A percentile compares a stretch with the other conserved stretches of the same genome.
Evolutionary conservation across 2,888 invertebrate genomes (phyloP).

Genomic region (Apeira syringaria): DNA sequence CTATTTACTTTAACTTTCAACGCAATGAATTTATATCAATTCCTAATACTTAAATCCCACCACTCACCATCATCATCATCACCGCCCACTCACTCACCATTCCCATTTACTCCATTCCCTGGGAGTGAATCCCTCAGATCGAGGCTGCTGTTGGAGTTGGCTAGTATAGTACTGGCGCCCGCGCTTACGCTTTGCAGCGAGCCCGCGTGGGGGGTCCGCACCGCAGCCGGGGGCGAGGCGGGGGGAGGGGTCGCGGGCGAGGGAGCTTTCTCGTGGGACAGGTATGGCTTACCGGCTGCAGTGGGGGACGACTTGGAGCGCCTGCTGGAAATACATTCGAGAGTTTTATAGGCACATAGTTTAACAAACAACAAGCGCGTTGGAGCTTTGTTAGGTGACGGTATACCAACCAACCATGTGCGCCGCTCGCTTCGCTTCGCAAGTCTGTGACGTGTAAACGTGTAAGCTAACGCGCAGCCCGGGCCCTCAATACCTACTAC

Average conservation of each 20-base stretch:
- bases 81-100: neutral
- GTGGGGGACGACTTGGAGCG: slow-evolving; percentile 49
- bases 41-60: too few species aligned
- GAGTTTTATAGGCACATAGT: too few species aligned
- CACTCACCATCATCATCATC: too few species aligned
- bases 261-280: slow-evolving; percentile 43
- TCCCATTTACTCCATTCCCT: slow-evolving; percentile 12
- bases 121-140: slow-evolving; percentile 45
- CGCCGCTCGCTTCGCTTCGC: too few species aligned
- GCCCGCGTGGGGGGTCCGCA: slow-evolving; percentile 44
- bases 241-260: slow-evolving; percentile 29
- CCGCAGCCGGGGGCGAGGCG: slow-evolving; percentile 18
- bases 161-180: slow-evolving; percentile 84
- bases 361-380: too few species aligned
- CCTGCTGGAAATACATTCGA: slow-evolving; percentile 18
- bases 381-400: too few species aligned
- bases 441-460: too few species aligned
- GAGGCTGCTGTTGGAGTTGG: slow-evolving; percentile 74
- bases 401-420: too few species aligned
- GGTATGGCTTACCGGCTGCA: slow-evolving; percentile 34
- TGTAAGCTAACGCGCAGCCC: too few species aligned
- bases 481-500: too few species aligned
- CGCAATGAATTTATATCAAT: too few species aligned
- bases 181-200: slow-evolving; percentile 82
- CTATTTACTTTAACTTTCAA: too few species aligned